A percentile compares a stretch with the other conserved stretches of the same genome.
Evolutionary conservation across 2,113 vertebrate species (phyloP).

Genomic region (rat (Rattus norvegicus)): DNA sequence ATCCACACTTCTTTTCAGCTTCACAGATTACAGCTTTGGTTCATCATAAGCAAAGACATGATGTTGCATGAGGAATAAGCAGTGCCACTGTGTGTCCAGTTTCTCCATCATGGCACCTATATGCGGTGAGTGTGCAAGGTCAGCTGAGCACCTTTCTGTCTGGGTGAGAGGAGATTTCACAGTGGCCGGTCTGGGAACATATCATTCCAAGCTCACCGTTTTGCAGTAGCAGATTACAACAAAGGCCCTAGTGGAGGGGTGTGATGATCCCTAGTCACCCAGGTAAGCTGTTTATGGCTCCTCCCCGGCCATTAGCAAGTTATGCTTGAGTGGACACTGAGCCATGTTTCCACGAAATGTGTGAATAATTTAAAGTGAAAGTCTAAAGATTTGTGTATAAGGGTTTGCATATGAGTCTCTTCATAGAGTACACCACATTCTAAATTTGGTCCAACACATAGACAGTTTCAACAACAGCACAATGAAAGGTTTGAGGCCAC

Average conservation of each 20-base stretch:
- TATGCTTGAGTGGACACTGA: conserved; percentile 62
- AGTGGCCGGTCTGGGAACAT: background rate
- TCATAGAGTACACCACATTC: background rate
- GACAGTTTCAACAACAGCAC: background rate
- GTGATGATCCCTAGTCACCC: background rate
- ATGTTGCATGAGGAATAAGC: fast-evolving
- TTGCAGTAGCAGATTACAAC: background rate
- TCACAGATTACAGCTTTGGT: background rate
- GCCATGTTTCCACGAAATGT: conserved; percentile 39
- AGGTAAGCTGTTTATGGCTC: conserved; percentile 69
- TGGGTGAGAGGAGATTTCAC: background rate
- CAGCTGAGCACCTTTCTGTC: fast-evolving
- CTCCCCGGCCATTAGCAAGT: conserved; percentile 50
- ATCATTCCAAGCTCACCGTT: background rate
- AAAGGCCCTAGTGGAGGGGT: background rate
- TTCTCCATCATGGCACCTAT: background rate
- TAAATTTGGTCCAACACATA: background rate
- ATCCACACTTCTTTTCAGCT: background rate
- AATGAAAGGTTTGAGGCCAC: too few species aligned
- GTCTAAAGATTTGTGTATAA: background rate
- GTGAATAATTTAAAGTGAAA: conserved; percentile 66
- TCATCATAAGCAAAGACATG: background rate
- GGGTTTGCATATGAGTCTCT: background rate
- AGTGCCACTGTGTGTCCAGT: fast-evolving
- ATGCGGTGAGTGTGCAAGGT: background rate